phyloP scores from a whole-genome alignment of 2,888 invertebrate genomes.

The Cryptops parisi region DNA sequence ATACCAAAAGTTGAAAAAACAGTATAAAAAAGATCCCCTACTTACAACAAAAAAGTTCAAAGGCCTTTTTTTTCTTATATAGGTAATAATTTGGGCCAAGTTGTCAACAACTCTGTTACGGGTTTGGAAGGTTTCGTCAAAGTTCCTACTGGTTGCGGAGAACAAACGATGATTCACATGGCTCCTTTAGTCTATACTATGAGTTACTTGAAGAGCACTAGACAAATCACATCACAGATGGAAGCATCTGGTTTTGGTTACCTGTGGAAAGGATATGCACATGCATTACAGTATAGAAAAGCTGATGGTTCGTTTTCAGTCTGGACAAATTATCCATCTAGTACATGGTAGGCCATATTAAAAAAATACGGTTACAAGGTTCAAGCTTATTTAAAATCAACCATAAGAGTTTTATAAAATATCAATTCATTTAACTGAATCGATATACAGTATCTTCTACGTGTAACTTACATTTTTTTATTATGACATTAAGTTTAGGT shows the following conservation, averaged over 20 bases:
- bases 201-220: constrained; percentile 1
- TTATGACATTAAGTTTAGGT: no score
- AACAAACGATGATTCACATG: constrained; percentile 4
- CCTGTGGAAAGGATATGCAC: not conserved
- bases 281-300: not conserved
- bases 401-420: no score
- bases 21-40: not conserved
- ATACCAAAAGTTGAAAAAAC: no score
- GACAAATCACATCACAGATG: not conserved
- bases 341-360: constrained; percentile 2
- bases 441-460: no score
- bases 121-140: constrained; percentile 1
- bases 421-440: no score
- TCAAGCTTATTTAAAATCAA: no score
- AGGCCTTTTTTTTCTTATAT: not conserved
- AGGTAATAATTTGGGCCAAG: constrained; percentile 8
- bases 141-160: constrained; percentile 5
- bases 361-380: no score
- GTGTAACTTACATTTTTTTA: no score
- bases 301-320: constrained; percentile 5
- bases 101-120: not conserved
- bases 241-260: constrained; percentile 1
- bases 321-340: not conserved
- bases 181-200: constrained; percentile 7
- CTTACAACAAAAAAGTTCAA: not conserved